Base-by-base conservation (phyloP, 2,888 invertebrate genomes). In the Odontocolon sp. region DNA sequence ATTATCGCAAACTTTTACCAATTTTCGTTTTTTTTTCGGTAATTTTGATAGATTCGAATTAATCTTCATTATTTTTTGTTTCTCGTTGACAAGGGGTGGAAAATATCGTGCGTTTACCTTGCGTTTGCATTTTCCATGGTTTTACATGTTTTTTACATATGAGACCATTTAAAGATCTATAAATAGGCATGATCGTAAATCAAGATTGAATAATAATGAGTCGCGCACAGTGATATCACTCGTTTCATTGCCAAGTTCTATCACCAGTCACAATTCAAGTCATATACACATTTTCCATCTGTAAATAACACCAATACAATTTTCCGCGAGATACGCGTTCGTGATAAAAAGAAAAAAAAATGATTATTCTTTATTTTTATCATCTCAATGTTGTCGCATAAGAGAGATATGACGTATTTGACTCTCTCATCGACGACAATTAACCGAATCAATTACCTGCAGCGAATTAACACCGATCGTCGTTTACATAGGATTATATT, bases 181-280 rank as follows among this genome's bases (percentile, higher is more conserved):
- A 77, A 79, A 78, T 80, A 81, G 79, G n/a, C 69, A 68, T 80
- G 80, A 80, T 73, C 79, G 72, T 79, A 69, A 80, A 80, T 80
- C 79, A 78, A 79, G 80, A 81, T 81, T 80, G 81, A 81, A 81
- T 81, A 80, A 76, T 79, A 78, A 80, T 80, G 78, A 79, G 73
- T 70, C 67, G 66, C 67, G 72, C 63, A 76, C 50, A 71, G 75
- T 80, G 77, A 79, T 80, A 80, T 81, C 79, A 81, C 78, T 79
- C 77, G 67, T 69, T 77, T 79, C 77, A 77, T 79, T 78, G 59
- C 74, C 76, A 72, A 79, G 59, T 74, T 57, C 68, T 71, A 16
- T 54, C 40, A 40, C 33, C 54, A 18, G 64, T 69, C 52, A 59
- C 68, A 64, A 66, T 77, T 69, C 45, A 66, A n/a, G 42, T 72